Evolutionary conservation across 2,797 vertebrate genomes (phyloP), one percentile per base, ranked within the genome.

Genomic region (Falco naumanni): DNA sequence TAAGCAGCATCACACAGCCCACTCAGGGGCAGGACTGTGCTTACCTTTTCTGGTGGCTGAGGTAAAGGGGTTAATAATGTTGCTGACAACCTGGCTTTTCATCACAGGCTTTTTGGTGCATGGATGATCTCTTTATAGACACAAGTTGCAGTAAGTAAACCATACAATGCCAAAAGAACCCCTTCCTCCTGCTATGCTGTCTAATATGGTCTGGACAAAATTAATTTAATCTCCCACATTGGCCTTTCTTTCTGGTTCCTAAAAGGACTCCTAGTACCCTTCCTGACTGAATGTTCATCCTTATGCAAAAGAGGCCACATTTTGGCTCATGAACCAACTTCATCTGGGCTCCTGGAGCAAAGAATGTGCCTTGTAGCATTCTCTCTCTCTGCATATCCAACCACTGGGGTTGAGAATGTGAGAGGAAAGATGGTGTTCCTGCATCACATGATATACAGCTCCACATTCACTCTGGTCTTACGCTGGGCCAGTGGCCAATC

Each of bases 401-500:
- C 37, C 28, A 71, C 33, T 2, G 2, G 24, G 5, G 13, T 3
- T 89, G 63, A 45, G 43, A 84, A 69, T 50, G 11, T 50, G 69
- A 76, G 37, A 83, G 64, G 31, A 86, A 63, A 60, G 45, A 43
- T 91, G 75, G 22, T 91, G 68, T 64, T 91, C 60, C 64, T 93
- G 53, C n/a, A 57, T 26, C 64, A 37, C 9, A 4, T 41, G 43
- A 91, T 56, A 43, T 12, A 50, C 87, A 71, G 34, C 25, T 95
- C 53, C 65, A 75, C 50, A 75, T 80, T 91, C 37, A 13, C 54
- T 71, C 50, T 87, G 65, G 61, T 90, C 22, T 77, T 81, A 48
- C 25, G 48, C 87, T 45, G 72, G 90, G 95, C 87, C 41, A 25
- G 41, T 90, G 45, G 76, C 94, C 93, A 96, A 7, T 84, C 37